Evolutionary conservation across 2,797 vertebrate genomes (phyloP), one percentile per base, ranked within the genome.

Genomic region (Bovichtus diacanthus): DNA sequence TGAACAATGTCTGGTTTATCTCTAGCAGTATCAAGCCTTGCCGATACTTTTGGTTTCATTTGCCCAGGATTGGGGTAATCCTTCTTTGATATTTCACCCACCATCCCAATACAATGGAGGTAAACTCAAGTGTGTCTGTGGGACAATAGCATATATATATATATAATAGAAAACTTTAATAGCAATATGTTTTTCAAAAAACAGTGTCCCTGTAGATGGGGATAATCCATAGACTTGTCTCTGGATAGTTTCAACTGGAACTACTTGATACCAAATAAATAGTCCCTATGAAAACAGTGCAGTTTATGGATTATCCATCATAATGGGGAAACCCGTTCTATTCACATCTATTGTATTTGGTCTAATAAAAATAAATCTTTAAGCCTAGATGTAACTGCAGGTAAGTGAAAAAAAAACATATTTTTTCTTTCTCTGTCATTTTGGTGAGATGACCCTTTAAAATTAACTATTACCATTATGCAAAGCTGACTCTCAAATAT

Each of bases 401-500:
- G 59, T 70, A 64, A 77, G 53, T 64, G 44, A 0, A 62, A 31
- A 3, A 8, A n/a, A n/a, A n/a, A n/a, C n/a, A 29, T 6, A 6
- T 0, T 5, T 25, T 27, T 25, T 19, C 0, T 6, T 50, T 34
- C 8, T 18, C 6, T 65, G 16, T 66, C n/a, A 70, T 67, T 71
- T 71, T 27, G 16, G 10, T 74, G 49, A 62, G 77, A 56, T 39
- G 12, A 58, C 25, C 49, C 13, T 59, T 61, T 34, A 41, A 58
- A 55, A 27, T 29, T 47, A 25, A 13, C 44, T 25, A 21, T 6
- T n/a, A n/a, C 18, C 18, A 31, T 9, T 61, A 29, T 50, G 19
- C 15, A 74, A 66, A 70, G 12, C 21, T 71, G 47, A 69, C 58
- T 71, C 16, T 71, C 16, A 69, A 49, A 61, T 63, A 61, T 74